A percentile compares a stretch with the other conserved stretches of the same genome.
Evolutionary conservation across 2,888 invertebrate genomes (phyloP).

Genomic region (Silvanus unidentatus): DNA sequence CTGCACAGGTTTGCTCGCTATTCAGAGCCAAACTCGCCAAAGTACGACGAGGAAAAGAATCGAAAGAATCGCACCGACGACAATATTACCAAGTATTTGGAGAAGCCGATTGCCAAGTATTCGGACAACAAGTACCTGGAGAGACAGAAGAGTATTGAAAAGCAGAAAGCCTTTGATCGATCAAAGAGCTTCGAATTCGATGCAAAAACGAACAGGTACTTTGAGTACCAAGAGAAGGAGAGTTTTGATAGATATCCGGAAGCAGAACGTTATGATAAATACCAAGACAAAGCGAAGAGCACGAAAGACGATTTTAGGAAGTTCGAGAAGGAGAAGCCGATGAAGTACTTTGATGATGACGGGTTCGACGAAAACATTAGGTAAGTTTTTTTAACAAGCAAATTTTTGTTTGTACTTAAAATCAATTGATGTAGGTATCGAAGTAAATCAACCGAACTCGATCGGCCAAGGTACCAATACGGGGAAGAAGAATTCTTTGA

Average conservation of each 20-base stretch:
- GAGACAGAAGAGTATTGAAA: conserved; percentile 29
- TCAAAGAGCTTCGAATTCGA: conserved; percentile 21
- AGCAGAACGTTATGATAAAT: conserved; percentile 19
- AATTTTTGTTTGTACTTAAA: not conserved
- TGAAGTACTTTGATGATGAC: conserved; percentile 37
- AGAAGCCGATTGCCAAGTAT: conserved; percentile 34
- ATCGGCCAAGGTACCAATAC: conserved; percentile 23
- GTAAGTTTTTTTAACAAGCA: conserved; percentile 18
- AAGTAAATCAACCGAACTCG: conserved; percentile 24
- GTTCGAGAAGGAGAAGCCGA: conserved; percentile 24
- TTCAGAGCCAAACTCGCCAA: conserved; percentile 28
- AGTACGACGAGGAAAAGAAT: conserved; percentile 48
- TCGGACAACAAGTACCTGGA: conserved; percentile 32
- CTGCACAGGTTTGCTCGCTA: conserved; percentile 23
- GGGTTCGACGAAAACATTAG: conserved; percentile 38
- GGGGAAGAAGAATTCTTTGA: conserved; percentile 30
- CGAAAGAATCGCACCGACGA: conserved; percentile 37
- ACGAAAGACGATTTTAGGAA: conserved; percentile 19
- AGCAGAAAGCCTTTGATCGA: conserved; percentile 20
- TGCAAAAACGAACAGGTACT: conserved; percentile 10
- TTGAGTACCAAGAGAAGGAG: conserved; percentile 15
- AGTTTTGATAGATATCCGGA: conserved; percentile 23
- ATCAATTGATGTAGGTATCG: conserved; percentile 11
- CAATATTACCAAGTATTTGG: conserved; percentile 29
- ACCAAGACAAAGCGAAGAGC: conserved; percentile 12